phyloP scores from a whole-genome alignment of 2,113 vertebrate genomes.

The Coryphaenoides rupestris region DNA sequence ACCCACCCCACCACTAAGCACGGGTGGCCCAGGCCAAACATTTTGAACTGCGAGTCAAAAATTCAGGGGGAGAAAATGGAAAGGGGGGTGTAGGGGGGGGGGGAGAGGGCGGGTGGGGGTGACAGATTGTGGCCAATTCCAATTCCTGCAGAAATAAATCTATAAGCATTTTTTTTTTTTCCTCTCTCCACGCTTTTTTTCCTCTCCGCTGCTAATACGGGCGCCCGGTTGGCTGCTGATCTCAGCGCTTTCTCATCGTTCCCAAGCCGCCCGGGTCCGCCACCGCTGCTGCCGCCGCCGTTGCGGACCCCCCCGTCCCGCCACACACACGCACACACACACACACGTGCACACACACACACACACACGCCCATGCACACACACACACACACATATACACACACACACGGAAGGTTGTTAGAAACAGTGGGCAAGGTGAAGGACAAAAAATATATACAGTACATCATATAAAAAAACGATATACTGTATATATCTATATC shows the following conservation, averaged over 20 bases:
- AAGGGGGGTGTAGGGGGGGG: not conserved
- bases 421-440: not conserved
- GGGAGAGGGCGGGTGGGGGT: not conserved
- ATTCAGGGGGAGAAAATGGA: conserved; percentile 12
- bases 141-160: conserved; percentile 58
- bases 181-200: conserved; percentile 14
- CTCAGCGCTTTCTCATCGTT: conserved; percentile 52
- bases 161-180: conserved; percentile 32
- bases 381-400: too few species aligned
- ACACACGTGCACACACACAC: too few species aligned
- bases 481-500: too few species aligned
- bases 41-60: conserved; percentile 23
- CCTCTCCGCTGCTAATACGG: conserved; percentile 50
- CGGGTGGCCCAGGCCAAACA: conserved; percentile 12
- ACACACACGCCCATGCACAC: too few species aligned
- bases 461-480: conserved; percentile 32
- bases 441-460: not conserved
- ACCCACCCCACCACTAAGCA: conserved; percentile 15
- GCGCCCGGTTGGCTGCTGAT: conserved; percentile 55
- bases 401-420: too few species aligned
- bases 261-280: conserved; percentile 29
- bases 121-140: conserved; percentile 36
- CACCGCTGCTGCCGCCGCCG: too few species aligned
- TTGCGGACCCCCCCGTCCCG: conserved; percentile 20
- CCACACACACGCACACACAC: too few species aligned